Evolutionary conservation across 2,797 vertebrate species (phyloP), one percentile per base, ranked within the genome.

Genomic region (Australoheros facetus): DNA sequence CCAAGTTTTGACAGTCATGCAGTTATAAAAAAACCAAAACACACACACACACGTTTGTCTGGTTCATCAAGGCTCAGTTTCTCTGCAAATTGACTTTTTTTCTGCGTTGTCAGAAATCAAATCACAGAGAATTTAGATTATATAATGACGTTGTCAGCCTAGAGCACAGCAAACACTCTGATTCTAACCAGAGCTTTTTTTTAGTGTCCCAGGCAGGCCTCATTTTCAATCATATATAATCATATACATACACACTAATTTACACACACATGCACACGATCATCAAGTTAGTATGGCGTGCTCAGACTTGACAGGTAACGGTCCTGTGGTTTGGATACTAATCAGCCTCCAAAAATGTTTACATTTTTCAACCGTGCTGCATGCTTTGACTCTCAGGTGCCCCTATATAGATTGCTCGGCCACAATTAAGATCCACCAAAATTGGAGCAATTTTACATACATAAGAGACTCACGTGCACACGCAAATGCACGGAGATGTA

Each of bases 271-370:
- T 54, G 71, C 82, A 85, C 81, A 79, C 71, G 82, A 77, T 88
- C 94, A 93, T 95, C 94, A 96, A 82, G 89, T 90, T 78, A 69
- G 89, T 80, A 76, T 81, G 83, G 77, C 16, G 81, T 94, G 85
- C 88, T 81, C 72, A 54, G 91, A 88, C 87, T 82, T 95, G 95
- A 94, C 93, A 92, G 92, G 93, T 91, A 93, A 92, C 85, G 91
- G 94, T 93, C 93, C 86, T 93, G 93, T 90, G 95, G 94, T 95
- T 92, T 91, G 94, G 93, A 93, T 90, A 91, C 92, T 91, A 95
- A 95, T 94, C 92, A 93, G 93, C 90, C 89, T 93, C 92, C 64
- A 56, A 89, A 90, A 92, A 91, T 95, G 94, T 95, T 95, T 95
- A 94, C 92, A 89, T 95, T 93, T 94, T 94, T 91, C 81, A 79